Conservation (phyloP, 2,888 invertebrate genomes). For the Orchestes rusci region DNA sequence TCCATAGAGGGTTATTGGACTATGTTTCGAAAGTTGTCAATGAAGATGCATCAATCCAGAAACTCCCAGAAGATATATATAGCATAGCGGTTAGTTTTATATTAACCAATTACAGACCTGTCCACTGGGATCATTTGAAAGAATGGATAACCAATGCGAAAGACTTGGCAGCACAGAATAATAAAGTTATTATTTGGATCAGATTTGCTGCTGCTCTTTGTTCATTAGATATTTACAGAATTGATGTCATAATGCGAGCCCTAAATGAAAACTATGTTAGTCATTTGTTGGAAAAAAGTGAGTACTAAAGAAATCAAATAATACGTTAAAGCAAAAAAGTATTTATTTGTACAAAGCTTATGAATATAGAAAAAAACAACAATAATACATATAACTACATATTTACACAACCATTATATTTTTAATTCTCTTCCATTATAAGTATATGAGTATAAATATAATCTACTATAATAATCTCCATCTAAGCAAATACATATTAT, state of each 20-base stretch:
- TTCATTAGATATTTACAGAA: slow-evolving; percentile 52
- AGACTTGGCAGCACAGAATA: slow-evolving; percentile 23
- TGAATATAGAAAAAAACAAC: slow-evolving; percentile 5
- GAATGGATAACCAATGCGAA: slow-evolving; percentile 27
- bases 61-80: slow-evolving; percentile 43
- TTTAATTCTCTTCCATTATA: too few species aligned
- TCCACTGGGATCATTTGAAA: slow-evolving; percentile 49
- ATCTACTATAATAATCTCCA: too few species aligned
- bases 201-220: slow-evolving; percentile 52
- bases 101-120: slow-evolving; percentile 52
- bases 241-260: slow-evolving; percentile 47
- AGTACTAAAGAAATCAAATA: slow-evolving; percentile 19
- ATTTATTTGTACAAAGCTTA: slow-evolving; percentile 12
- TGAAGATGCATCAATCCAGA: slow-evolving; percentile 40
- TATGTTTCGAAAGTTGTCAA: slow-evolving; percentile 49
- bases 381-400: slow-evolving; percentile 5
- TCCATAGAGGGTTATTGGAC: slow-evolving; percentile 51
- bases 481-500: too few species aligned
- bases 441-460: too few species aligned
- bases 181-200: slow-evolving; percentile 35
- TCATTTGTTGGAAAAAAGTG: slow-evolving; percentile 34
- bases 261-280: slow-evolving; percentile 49
- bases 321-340: neutral
- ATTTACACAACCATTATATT: too few species aligned
- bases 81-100: slow-evolving; percentile 51